These are phyloP conservation scores for Brachypalpus laphriformis DNA, from an alignment of 2,888 invertebrate genomes.

Conservation along the genomic window DNA sequence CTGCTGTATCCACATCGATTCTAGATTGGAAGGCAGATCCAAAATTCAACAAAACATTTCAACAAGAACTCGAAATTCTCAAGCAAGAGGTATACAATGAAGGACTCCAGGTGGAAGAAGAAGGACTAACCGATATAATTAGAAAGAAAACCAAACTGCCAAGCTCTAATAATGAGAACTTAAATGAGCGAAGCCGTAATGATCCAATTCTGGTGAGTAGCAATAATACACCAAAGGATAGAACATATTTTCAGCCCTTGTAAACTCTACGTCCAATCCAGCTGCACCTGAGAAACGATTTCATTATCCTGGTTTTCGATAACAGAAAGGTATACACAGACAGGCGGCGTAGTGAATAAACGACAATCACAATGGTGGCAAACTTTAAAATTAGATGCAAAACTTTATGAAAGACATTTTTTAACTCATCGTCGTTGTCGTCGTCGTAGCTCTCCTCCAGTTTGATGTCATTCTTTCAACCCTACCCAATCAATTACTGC, in stretches of 20 bases:
- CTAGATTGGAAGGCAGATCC: constrained; percentile 72
- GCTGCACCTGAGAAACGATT: constrained; percentile 52
- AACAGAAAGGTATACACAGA: neutral
- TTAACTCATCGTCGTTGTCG: neutral
- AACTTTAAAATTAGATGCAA: constrained; percentile 70
- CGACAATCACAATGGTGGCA: constrained; percentile 49
- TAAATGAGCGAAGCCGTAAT: constrained; percentile 79
- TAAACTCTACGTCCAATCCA: neutral
- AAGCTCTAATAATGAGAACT: constrained; percentile 83
- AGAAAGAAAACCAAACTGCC: constrained; percentile 89
- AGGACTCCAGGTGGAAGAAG: constrained; percentile 93
- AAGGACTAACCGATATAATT: constrained; percentile 89
- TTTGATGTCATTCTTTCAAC: constrained; percentile 17
- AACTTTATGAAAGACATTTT: constrained; percentile 46
- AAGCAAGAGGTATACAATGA: constrained; percentile 92
- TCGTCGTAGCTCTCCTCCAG: neutral
- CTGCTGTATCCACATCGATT: constrained; percentile 66
- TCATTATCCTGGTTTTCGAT: constrained; percentile 50
- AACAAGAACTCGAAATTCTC: constrained; percentile 91
- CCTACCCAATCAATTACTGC: constrained; percentile 63
- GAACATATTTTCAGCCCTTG: constrained; percentile 29
- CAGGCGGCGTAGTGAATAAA: neutral
- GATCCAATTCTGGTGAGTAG: constrained; percentile 78
- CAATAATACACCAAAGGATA: constrained; percentile 23
- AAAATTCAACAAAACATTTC: constrained; percentile 87